A percentile compares a stretch with the other conserved stretches of the same genome.
Evolutionary conservation across 2,888 invertebrate species (phyloP).

Genomic region (Holacanthella duospinosa): DNA sequence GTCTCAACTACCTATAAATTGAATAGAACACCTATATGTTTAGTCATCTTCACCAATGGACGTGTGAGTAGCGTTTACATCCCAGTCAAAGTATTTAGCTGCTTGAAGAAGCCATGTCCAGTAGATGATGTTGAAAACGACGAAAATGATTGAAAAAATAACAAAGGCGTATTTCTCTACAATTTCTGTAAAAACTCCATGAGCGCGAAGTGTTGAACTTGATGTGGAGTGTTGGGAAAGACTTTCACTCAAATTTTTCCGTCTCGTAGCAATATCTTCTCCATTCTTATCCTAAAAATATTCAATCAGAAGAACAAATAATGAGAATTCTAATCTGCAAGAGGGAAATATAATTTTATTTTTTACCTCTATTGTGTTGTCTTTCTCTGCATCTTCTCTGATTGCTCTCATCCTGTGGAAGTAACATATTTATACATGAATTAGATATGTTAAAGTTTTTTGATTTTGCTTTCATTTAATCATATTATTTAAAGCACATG

Average conservation of each 20-base stretch:
- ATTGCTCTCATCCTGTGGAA: not conserved
- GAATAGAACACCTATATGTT: too few species aligned
- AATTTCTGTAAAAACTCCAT: not conserved
- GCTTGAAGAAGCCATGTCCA: constrained; percentile 5
- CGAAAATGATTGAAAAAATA: not conserved
- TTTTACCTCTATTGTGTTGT: not conserved
- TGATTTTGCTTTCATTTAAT: not conserved
- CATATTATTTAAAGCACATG: too few species aligned
- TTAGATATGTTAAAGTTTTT: too few species aligned
- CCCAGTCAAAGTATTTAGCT: constrained; percentile 9
- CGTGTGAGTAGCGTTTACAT: constrained; percentile 14
- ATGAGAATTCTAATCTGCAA: not conserved
- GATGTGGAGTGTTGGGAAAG: not conserved
- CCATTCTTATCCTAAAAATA: not conserved
- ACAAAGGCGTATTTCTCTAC: constrained; percentile 1
- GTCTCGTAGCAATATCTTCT: not conserved
- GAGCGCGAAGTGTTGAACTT: not conserved
- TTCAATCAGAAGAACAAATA: not conserved
- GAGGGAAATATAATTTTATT: not conserved
- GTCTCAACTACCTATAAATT: too few species aligned
- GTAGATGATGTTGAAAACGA: not conserved
- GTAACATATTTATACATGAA: too few species aligned
- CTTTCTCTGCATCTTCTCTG: not conserved
- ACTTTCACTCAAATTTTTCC: not conserved
- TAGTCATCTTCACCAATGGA: constrained; percentile 12